These are phyloP conservation scores for Nasua narica DNA, from an alignment of 2,797 vertebrate genomes.

Conservation along the genomic window DNA sequence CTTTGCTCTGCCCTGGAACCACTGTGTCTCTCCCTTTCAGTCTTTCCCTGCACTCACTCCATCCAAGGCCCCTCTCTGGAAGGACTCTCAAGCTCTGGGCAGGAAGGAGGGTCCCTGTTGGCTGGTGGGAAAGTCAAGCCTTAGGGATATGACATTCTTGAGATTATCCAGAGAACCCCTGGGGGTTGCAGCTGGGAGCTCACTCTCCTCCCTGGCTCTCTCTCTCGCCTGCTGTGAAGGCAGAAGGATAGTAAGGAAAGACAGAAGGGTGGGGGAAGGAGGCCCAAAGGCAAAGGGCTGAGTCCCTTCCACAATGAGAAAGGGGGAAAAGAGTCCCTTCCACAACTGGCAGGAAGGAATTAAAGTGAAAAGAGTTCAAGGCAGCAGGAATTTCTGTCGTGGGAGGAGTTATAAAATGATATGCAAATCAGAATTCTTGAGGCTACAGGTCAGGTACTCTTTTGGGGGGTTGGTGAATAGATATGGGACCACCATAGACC, in stretches of 20 bases:
- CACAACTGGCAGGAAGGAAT: neutral
- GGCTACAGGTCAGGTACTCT: neutral
- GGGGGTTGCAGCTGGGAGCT: conserved; percentile 34
- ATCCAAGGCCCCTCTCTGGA: neutral
- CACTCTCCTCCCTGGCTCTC: neutral
- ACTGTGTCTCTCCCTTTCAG: neutral
- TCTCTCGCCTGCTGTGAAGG: neutral
- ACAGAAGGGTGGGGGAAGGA: neutral
- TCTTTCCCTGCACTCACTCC: accelerated
- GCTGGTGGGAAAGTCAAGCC: conserved; percentile 76
- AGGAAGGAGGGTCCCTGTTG: conserved; percentile 76
- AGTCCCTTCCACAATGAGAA: neutral
- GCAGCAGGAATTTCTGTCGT: neutral
- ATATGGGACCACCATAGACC: neutral
- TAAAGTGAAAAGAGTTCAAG: neutral
- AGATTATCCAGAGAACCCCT: conserved; percentile 45
- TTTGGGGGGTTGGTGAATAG: neutral
- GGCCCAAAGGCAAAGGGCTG: neutral
- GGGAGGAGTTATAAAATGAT: neutral
- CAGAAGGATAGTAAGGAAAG: neutral
- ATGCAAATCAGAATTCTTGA: neutral
- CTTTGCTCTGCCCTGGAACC: neutral
- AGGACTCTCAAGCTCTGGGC: conserved; percentile 30
- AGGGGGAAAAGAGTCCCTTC: neutral
- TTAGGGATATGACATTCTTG: conserved; percentile 64